Evolutionary conservation across 2,888 invertebrate genomes (phyloP).

Genomic region (Tinea pellionella): DNA sequence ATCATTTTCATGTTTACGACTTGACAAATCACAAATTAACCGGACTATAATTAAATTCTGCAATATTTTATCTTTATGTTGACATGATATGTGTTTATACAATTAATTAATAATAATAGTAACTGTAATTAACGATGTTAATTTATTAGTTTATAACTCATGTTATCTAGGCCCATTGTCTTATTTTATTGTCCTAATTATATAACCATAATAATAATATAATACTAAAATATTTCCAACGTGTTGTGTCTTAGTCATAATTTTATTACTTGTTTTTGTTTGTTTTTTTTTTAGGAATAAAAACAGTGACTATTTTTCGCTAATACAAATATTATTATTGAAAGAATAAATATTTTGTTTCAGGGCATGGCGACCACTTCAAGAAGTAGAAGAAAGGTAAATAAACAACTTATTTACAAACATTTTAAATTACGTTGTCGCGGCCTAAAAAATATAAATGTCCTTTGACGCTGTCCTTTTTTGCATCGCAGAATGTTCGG

Average conservation of each 20-base stretch:
- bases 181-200: not conserved
- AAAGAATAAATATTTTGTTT: constrained; percentile 24
- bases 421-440: not conserved
- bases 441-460: not conserved
- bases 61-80: not conserved
- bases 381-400: constrained; percentile 45
- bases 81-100: not conserved
- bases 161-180: not conserved
- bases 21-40: too few relatives aligned
- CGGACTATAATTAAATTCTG: not conserved
- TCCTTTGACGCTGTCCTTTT: not conserved
- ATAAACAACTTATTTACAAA: constrained; percentile 16
- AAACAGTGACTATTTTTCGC: not conserved
- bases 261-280: not conserved
- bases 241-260: too few relatives aligned
- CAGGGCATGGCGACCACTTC: constrained; percentile 60
- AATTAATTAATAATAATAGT: not conserved
- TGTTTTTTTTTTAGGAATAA: not conserved
- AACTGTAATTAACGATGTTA: not conserved
- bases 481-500: constrained; percentile 24
- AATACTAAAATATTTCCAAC: too few relatives aligned
- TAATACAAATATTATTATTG: too few relatives aligned
- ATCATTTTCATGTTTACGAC: too few relatives aligned
- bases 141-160: not conserved
- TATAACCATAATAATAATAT: too few relatives aligned